Evolutionary conservation across 2,888 invertebrate genomes (phyloP).

Genomic region (Tridacna crocea): DNA sequence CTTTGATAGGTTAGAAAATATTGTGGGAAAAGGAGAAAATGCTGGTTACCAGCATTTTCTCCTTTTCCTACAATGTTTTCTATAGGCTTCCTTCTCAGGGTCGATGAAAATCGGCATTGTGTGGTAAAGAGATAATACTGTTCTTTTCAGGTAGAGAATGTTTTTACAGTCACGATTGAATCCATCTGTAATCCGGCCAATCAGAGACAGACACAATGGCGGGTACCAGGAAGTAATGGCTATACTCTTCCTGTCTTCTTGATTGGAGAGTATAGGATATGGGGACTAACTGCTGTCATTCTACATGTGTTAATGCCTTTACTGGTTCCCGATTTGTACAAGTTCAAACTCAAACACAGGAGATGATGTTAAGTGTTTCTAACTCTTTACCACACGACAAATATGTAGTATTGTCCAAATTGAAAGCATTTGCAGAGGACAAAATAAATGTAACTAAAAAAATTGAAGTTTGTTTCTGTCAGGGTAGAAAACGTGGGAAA

Average conservation of each 20-base stretch:
- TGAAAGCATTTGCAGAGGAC: too few relatives aligned
- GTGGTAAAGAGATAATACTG: background rate
- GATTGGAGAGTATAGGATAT: conserved; percentile 78
- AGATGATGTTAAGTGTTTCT: conserved; percentile 32
- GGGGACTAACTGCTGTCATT: conserved; percentile 84
- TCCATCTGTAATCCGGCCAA: conserved; percentile 71
- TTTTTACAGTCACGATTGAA: conserved; percentile 72
- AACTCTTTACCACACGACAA: background rate
- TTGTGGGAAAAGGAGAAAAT: background rate
- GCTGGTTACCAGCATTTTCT: background rate
- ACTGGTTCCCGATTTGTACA: conserved; percentile 78
- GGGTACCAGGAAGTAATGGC: conserved; percentile 59
- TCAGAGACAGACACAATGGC: conserved; percentile 72
- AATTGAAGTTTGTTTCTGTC: too few relatives aligned
- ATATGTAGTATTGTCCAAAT: too few relatives aligned
- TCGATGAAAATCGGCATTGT: too few relatives aligned
- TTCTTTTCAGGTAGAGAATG: conserved; percentile 85
- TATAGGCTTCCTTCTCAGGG: background rate
- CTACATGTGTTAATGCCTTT: conserved; percentile 78
- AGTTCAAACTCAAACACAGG: conserved; percentile 68
- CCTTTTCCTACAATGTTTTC: background rate
- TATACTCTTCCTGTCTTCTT: conserved; percentile 79
- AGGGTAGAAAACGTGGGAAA: too few relatives aligned
- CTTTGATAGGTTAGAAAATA: too few relatives aligned
- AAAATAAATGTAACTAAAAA: too few relatives aligned